Evolutionary conservation across 2,888 invertebrate genomes (phyloP), one percentile per base, ranked within the genome.

Genomic region (Chalcis sispes): DNA sequence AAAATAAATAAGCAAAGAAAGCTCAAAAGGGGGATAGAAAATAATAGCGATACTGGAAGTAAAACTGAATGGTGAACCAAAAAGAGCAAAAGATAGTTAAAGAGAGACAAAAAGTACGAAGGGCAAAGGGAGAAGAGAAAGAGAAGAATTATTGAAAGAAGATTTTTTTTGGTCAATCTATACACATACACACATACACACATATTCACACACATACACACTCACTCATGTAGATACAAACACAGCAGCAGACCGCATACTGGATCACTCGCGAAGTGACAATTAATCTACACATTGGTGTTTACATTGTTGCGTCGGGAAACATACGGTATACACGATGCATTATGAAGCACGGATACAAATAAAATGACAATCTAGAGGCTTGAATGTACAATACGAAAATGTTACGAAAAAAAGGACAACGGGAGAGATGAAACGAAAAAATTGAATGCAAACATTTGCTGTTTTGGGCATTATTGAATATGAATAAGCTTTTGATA

Each of bases 231-330:
- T n/a, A n/a, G n/a, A n/a, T n/a, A n/a, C n/a, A n/a, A n/a, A n/a
- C n/a, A n/a, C n/a, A n/a, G n/a, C n/a, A n/a, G n/a, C n/a, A n/a
- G n/a, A n/a, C n/a, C n/a, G n/a, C n/a, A n/a, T n/a, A n/a, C 0
- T 8, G 27, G 10, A 42, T 32, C 65, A n/a, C 29, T 50, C 50
- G 59, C 52, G 59, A 71, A 66, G 42, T 23, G 61, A 29, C 73
- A 42, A 72, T 73, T 66, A 61, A 73, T 67, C 32, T 50, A 66
- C 73, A 59, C 48, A 48, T 42, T 42, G 5, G 1, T 18, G 59
- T 29, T 73, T 73, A 67, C 52, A 72, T 40, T 64, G 65, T 27
- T 48, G 23, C 2, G 25, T 27, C 13, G 23, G 2, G 27, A 29
- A 27, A 25, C 27, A 20, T 52, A 27, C 52, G 40, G 42, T 8